These are phyloP conservation scores for Drosophila subquinaria DNA, from an alignment of 2,888 invertebrate genomes.

Conservation along the genomic window DNA sequence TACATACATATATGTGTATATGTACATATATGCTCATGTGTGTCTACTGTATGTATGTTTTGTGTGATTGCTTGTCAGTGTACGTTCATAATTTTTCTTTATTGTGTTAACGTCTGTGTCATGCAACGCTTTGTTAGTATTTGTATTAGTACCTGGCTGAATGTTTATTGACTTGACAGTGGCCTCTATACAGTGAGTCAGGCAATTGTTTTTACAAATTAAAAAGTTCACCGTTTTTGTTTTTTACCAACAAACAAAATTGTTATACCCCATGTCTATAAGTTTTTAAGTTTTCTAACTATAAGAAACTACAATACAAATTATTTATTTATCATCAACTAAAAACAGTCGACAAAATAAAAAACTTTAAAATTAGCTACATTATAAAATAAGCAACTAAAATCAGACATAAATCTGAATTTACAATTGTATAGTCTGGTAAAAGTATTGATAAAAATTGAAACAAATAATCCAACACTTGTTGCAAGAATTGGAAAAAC, in stretches of 20 bases:
- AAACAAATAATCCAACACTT: too few species aligned
- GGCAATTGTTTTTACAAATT: not conserved
- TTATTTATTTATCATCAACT: too few species aligned
- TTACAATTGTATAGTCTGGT: too few species aligned
- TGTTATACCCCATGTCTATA: not conserved
- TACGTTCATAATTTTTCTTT: constrained; percentile 28
- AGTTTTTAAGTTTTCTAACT: too few species aligned
- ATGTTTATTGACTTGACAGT: constrained; percentile 46
- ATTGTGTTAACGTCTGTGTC: constrained; percentile 34
- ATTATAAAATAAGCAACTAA: too few species aligned
- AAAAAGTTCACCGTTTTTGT: not conserved
- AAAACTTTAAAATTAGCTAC: too few species aligned
- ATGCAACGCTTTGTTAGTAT: constrained; percentile 30
- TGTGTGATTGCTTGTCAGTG: constrained; percentile 34
- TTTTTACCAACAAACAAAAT: not conserved
- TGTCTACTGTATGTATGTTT: constrained; percentile 16
- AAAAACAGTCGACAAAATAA: too few species aligned
- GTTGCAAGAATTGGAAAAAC: too few species aligned
- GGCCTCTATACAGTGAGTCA: constrained; percentile 4
- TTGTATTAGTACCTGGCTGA: constrained; percentile 23
- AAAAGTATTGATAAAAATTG: too few species aligned
- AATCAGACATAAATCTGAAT: too few species aligned
- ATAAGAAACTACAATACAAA: too few species aligned
- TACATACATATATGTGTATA: not conserved
- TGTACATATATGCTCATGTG: constrained; percentile 10